phyloP scores from a whole-genome alignment of 53 echinoderm and acorn worm species.

The Holothuria scabra region DNA sequence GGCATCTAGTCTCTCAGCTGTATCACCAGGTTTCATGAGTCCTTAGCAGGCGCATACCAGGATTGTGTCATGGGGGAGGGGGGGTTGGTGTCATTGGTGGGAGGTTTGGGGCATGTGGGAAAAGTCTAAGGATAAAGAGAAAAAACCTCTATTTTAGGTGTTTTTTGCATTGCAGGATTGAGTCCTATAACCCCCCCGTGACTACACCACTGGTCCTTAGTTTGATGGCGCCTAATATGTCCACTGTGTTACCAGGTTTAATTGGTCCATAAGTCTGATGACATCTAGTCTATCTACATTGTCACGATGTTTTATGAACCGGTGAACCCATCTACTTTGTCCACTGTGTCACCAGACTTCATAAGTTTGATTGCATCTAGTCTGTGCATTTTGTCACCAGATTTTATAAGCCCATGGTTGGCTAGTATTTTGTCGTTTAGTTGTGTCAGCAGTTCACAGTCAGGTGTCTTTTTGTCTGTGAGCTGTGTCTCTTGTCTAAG shows the following conservation, averaged over 20 bases:
- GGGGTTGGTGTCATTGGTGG: no score
- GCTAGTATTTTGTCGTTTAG: not conserved
- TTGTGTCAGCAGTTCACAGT: not conserved
- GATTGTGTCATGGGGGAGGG: no score
- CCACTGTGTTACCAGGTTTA: not conserved
- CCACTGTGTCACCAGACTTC: constrained; percentile 38
- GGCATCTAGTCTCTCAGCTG: constrained; percentile 22
- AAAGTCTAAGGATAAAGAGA: no score
- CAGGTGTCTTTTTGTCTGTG: no score
- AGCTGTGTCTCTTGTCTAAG: no score
- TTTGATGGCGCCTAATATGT: not conserved
- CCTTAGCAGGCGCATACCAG: no score
- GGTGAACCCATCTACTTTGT: not conserved
- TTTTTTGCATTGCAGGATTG: no score
- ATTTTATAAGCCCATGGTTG: constrained; percentile 6
- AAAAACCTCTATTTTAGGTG: no score
- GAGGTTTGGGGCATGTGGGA: no score
- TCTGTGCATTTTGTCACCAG: not conserved
- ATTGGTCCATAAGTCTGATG: constrained; percentile 25
- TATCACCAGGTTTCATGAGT: constrained; percentile 47
- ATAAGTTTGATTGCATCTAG: constrained; percentile 9
- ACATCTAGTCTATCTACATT: not conserved
- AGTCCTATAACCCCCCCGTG: no score
- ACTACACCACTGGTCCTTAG: no score
- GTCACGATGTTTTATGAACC: not conserved